Evolutionary conservation across 2,888 invertebrate species (phyloP).

Genomic region (Osmoderma eremita): DNA sequence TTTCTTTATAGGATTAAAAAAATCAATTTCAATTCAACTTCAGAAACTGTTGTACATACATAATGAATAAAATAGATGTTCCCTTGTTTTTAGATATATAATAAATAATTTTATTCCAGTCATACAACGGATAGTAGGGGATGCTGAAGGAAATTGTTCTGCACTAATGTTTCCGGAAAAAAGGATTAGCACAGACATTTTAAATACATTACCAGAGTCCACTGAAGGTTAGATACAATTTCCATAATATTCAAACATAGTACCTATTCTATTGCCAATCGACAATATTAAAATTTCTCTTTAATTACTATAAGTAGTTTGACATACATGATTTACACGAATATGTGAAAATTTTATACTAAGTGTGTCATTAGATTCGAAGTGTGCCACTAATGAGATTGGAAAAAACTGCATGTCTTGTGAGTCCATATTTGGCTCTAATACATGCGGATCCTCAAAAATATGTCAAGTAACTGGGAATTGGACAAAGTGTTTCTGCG

Average conservation of each 20-base stretch:
- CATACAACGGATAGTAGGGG: neutral
- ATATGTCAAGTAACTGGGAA: neutral
- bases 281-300: too few species aligned
- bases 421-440: neutral
- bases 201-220: neutral
- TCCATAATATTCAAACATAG: too few species aligned
- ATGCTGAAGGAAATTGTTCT: neutral
- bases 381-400: conserved; percentile 9
- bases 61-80: too few species aligned
- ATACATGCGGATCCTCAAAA: neutral
- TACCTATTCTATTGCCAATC: neutral
- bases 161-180: neutral
- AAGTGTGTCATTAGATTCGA: neutral
- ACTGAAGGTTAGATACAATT: too few species aligned
- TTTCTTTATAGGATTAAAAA: too few species aligned
- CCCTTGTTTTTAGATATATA: too few species aligned
- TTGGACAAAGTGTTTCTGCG: conserved; percentile 1
- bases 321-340: too few species aligned
- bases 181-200: neutral
- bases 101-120: neutral
- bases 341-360: neutral
- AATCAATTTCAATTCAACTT: too few species aligned
- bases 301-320: too few species aligned
- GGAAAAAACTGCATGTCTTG: conserved; percentile 12
- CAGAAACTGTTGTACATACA: too few species aligned